Conservation (phyloP, 2,888 invertebrate genomes). For the Cybosia mesomella region DNA sequence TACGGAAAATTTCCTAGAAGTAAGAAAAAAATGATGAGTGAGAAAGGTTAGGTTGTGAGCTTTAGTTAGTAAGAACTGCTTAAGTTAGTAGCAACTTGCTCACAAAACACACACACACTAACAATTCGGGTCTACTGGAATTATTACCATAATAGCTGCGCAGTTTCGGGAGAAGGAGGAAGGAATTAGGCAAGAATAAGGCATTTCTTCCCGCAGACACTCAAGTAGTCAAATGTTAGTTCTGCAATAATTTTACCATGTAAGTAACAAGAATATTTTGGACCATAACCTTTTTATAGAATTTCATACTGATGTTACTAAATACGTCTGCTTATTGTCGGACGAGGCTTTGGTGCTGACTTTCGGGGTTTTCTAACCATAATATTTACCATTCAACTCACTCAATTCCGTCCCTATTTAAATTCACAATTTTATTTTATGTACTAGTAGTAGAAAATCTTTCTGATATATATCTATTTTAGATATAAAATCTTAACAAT, state of each 20-base stretch:
- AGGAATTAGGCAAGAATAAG: not conserved
- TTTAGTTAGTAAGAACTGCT: not conserved
- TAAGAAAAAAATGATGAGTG: not conserved
- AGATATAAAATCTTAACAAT: not conserved
- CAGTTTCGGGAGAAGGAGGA: not conserved
- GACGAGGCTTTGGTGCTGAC: not conserved
- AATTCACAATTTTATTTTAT: too few relatives aligned
- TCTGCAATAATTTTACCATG: not conserved
- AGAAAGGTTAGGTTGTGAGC: not conserved
- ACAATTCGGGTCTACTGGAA: too few relatives aligned
- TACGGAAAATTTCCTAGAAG: not conserved
- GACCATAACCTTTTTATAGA: not conserved
- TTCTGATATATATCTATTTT: not conserved
- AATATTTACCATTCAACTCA: too few relatives aligned
- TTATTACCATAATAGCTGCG: too few relatives aligned
- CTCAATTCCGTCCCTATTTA: too few relatives aligned
- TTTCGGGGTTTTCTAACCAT: too few relatives aligned
- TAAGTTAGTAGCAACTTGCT: not conserved
- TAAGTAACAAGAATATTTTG: not conserved
- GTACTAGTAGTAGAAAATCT: too few relatives aligned
- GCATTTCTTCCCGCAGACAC: too few relatives aligned
- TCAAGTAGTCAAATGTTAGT: not conserved
- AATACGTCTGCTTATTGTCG: not conserved
- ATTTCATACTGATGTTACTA: not conserved
- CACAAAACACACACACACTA: too few relatives aligned